Base-by-base conservation (phyloP, 2,888 invertebrate species). In the Argyresthia goedartella region DNA sequence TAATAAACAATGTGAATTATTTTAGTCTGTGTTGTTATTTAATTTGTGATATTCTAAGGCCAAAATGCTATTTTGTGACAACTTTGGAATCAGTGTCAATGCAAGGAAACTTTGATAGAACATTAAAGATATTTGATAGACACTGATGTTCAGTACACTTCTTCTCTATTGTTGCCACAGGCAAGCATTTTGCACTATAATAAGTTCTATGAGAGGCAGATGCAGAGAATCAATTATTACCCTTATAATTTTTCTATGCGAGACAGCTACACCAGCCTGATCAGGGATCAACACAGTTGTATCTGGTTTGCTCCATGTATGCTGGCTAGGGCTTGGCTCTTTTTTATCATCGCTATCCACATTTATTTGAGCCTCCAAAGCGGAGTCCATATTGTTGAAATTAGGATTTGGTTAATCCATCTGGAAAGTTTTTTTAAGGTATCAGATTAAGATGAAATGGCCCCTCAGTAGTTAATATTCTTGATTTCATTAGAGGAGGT, bases 201-300 rank as follows among this genome's bases (percentile, higher is more conserved):
- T n/a, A n/a, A n/a, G n/a, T n/a, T n/a, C n/a, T n/a, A n/a, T 13
- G 25, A 25, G 25, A 4, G 25, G 25, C 6, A 6, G 25, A 25
- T 25, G 25, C 2, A 25, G 3, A 25, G 25, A 25, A 25, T 25
- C 25, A 25, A 4, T 25, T 56, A 73, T 74, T 62, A 81, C 81
- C 68, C 81, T 72, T 58, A 80, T 66, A 56, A 81, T 67, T 69
- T 79, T 81, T 41, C 73, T 79, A 61, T 81, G 79, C 53, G 77
- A 69, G 50, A 70, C 59, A 58, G 63, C 61, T 55, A 72, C 36
- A 11, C 14, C 52, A 25, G 25, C 3, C 45, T 51, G 52, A 49
- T 53, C 51, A 35, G 45, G 36, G 60, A 59, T 59, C 48, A 56
- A 51, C 33, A 60, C 54, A 25, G 59, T 53, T 36, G 57, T 60